phyloP scores from a whole-genome alignment of 2,888 invertebrate species.

The Drosophila cyrtoloma region DNA sequence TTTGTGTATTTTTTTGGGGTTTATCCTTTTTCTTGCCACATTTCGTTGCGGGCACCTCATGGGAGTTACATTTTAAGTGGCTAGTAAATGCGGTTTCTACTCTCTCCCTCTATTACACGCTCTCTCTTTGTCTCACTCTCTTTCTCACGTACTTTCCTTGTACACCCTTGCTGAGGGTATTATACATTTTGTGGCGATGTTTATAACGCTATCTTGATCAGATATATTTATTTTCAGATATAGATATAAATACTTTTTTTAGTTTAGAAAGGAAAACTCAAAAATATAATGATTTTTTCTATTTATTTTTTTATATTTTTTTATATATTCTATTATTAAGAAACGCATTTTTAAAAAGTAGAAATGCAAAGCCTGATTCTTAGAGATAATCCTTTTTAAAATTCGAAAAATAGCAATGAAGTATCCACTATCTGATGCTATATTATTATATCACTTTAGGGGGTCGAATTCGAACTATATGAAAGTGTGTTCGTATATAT shows the following conservation, averaged over 20 bases:
- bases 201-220: not conserved
- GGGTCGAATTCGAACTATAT: not conserved
- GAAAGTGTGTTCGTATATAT: not conserved
- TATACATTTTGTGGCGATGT: not conserved
- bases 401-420: not conserved
- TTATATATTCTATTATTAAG: no score
- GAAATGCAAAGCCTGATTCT: not conserved
- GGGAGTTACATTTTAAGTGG: constrained; percentile 75
- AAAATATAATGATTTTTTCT: not conserved
- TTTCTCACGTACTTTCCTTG: not conserved
- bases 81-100: constrained; percentile 67
- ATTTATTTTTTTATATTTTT: no score
- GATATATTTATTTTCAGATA: not conserved
- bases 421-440: not conserved
- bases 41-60: constrained; percentile 43
- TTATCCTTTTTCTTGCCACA: constrained; percentile 51
- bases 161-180: not conserved
- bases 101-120: constrained; percentile 11
- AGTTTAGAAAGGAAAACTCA: not conserved
- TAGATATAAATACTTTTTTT: not conserved
- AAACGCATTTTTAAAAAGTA: no score
- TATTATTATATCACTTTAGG: not conserved
- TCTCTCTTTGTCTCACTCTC: not conserved
- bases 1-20: constrained; percentile 38
- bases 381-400: not conserved